Evolutionary conservation across 1,140 invertebrate species (phyloP), one percentile per base, ranked within the genome.

Genomic region (Amyelois transitella): DNA sequence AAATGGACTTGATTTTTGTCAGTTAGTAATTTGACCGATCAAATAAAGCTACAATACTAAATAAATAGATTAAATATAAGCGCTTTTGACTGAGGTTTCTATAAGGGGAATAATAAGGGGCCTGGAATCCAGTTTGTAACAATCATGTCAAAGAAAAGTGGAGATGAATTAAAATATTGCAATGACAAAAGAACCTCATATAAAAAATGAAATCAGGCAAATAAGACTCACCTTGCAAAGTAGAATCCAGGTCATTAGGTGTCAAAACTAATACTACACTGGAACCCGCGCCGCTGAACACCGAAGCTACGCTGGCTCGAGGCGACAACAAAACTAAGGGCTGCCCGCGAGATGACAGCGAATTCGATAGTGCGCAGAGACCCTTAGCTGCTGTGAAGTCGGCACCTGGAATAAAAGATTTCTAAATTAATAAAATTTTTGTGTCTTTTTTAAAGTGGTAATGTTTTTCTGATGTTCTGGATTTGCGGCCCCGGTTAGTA

Each of bases 311-410:
- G 44, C 60, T 76, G 0, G 69, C 75, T 3, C 86, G 72, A 2
- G 90, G 90, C 22, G 87, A 79, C 56, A 91, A 72, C 6, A 91
- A 59, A 28, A 91, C 86, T 6, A 93, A 66, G 0, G 90, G 89
- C 64, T 95, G 94, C 43, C 94, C 92, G 7, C 94, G 90, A 32
- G 90, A 90, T 1, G 91, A 90, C 58, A 95, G 91, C 67, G 95
- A 93, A 48, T 90, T 91, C 3, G 94, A 92, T 32, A 96, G 78
- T 0, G 92, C 91, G 21, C 93, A 93, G 51, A 96, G 93, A 43
- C 94, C 94, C 82, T 96, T 95, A 0, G 95, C 95, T 18, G 95
- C 95, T 1, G 95, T 96, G 76, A 95, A 96, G 88, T 96, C 95
- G 1, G 94, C 94, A 43, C 93, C 94, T 88, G 72, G 5, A 70